A percentile compares a stretch with the other conserved stretches of the same genome.
Conservation (phyloP, 2,888 invertebrate species). For the Himalopsyche tibetana region DNA sequence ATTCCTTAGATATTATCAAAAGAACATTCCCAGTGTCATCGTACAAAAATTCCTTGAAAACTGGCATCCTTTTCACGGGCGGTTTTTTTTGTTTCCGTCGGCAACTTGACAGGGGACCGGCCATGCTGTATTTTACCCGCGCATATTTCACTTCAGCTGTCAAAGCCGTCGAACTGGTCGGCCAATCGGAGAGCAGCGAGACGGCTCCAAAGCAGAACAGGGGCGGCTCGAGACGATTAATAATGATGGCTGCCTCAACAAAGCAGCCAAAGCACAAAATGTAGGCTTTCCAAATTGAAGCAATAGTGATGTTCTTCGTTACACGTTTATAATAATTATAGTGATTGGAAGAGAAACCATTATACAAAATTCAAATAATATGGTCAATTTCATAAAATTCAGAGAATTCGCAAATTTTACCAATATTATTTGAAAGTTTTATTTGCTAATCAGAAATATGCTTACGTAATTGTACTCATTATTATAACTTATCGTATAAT, state of each 20-base stretch:
- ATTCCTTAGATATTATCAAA: slow-evolving; percentile 19
- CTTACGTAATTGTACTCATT: too few species aligned
- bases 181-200: slow-evolving; percentile 47
- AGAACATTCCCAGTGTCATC: not conserved
- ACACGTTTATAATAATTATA: too few species aligned
- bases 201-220: not conserved
- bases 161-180: slow-evolving; percentile 46
- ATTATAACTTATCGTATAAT: too few species aligned
- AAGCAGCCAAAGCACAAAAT: too few species aligned
- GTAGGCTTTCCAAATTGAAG: too few species aligned
- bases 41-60: slow-evolving; percentile 18
- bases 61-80: slow-evolving; percentile 7
- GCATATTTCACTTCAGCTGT: slow-evolving; percentile 60
- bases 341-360: too few species aligned
- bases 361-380: too few species aligned
- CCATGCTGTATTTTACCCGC: slow-evolving; percentile 29
- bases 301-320: too few species aligned
- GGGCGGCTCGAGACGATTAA: slow-evolving; percentile 2
- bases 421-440: too few species aligned
- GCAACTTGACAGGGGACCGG: slow-evolving; percentile 45
- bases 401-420: too few species aligned
- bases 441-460: too few species aligned
- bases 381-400: too few species aligned
- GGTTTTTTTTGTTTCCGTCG: slow-evolving; percentile 57
- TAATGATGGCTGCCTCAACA: slow-evolving; percentile 14